Conservation (phyloP, 2,888 invertebrate genomes). For the Erebia ligea region DNA sequence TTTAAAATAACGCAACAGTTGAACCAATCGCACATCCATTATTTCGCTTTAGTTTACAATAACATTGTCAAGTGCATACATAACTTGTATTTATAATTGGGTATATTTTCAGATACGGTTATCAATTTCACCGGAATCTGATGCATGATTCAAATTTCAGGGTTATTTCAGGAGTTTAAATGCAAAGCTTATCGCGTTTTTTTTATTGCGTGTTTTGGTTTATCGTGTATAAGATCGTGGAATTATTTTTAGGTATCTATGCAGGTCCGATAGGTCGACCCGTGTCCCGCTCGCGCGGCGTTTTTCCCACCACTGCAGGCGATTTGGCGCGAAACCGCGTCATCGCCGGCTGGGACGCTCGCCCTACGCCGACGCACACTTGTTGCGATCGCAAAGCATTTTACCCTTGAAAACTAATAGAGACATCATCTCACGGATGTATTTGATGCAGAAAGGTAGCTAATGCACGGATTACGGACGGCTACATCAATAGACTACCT, state of each 20-base stretch:
- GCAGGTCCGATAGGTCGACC: constrained; percentile 15
- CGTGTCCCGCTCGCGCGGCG: constrained; percentile 67
- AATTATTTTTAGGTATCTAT: no score
- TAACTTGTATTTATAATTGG: constrained; percentile 5
- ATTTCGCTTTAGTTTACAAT: constrained; percentile 41
- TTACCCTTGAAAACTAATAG: constrained; percentile 61
- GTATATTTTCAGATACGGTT: constrained; percentile 2
- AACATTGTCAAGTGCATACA: constrained; percentile 13
- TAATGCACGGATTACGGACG: no score
- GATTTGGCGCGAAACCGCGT: constrained; percentile 68
- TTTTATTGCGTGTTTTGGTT: not conserved
- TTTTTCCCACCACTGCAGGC: constrained; percentile 72
- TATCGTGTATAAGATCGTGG: constrained; percentile 29
- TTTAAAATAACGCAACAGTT: constrained; percentile 27
- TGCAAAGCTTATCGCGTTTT: not conserved
- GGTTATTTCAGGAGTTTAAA: constrained; percentile 4
- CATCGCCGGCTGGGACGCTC: constrained; percentile 57
- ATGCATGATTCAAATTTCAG: constrained; percentile 1
- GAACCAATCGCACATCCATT: constrained; percentile 36
- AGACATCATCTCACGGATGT: constrained; percentile 25
- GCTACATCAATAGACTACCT: not conserved
- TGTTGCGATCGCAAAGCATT: constrained; percentile 60
- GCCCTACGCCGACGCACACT: constrained; percentile 70
- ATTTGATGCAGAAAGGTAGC: not conserved
- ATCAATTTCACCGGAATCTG: constrained; percentile 6